phyloP scores from a whole-genome alignment of 2,797 vertebrate genomes.

The Echiichthys vipera region DNA sequence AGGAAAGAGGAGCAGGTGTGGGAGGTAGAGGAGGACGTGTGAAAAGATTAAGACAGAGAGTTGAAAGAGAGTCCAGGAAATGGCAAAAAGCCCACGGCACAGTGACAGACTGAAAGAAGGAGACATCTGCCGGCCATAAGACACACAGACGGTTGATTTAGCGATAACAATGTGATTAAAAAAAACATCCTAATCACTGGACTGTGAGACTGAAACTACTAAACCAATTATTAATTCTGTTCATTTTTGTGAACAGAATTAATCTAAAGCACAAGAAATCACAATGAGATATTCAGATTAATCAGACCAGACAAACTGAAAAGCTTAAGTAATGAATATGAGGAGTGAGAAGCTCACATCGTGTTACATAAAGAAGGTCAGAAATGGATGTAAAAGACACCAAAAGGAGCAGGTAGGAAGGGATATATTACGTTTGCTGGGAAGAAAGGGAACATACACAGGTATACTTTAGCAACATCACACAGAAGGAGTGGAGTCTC shows the following conservation, averaged over 20 bases:
- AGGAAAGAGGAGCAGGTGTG: slow-evolving; percentile 58
- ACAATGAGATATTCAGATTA: slow-evolving; percentile 10
- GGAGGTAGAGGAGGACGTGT: slow-evolving; percentile 70
- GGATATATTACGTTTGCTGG: not conserved
- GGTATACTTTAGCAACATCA: not conserved
- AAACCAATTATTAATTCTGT: slow-evolving; percentile 57
- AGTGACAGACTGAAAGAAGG: slow-evolving; percentile 57
- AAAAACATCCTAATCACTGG: slow-evolving; percentile 37
- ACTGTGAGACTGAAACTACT: slow-evolving; percentile 31
- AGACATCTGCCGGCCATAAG: slow-evolving; percentile 25
- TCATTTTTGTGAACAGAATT: slow-evolving; percentile 50
- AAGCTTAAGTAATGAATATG: slow-evolving; percentile 4
- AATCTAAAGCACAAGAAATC: slow-evolving; percentile 38
- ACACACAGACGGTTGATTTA: slow-evolving; percentile 41
- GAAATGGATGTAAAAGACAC: not conserved
- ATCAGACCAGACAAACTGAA: slow-evolving; percentile 10
- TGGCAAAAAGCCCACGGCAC: slow-evolving; percentile 56
- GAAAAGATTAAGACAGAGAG: slow-evolving; percentile 74
- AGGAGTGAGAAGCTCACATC: not conserved
- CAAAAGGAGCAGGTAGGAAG: not conserved
- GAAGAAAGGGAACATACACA: not conserved
- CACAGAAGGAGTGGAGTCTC: slow-evolving; percentile 1
- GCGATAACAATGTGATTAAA: slow-evolving; percentile 8
- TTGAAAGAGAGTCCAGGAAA: slow-evolving; percentile 70
- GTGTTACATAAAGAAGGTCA: not conserved